phyloP scores from a whole-genome alignment of 1,140 invertebrate species.

The Drosophila truncata region DNA sequence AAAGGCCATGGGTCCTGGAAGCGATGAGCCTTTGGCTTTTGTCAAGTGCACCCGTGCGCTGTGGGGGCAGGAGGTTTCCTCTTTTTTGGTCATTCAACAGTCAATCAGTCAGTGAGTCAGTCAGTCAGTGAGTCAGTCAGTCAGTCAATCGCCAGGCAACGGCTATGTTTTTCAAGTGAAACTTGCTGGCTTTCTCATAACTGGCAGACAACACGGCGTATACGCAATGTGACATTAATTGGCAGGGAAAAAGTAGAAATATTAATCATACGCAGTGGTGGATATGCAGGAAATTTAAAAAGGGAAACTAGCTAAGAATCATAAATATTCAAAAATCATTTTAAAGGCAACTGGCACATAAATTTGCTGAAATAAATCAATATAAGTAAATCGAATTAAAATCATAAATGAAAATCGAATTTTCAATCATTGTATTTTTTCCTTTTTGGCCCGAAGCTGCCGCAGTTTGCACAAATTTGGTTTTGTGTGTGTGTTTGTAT shows the following conservation, averaged over 20 bases:
- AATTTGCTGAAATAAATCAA: constrained; percentile 51
- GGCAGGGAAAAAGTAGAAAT: neutral
- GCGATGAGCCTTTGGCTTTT: constrained; percentile 6
- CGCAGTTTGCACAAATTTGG: neutral
- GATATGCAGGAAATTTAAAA: neutral
- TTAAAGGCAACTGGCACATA: constrained; percentile 8
- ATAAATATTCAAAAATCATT: neutral
- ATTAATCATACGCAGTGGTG: constrained; percentile 36
- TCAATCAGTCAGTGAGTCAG: neutral
- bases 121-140: neutral
- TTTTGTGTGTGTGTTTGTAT: constrained; percentile 3
- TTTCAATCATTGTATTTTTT: constrained; percentile 39
- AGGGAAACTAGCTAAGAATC: fast-evolving
- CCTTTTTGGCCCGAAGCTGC: neutral
- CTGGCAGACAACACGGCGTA: neutral
- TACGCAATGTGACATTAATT: constrained; percentile 7
- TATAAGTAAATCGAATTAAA: constrained; percentile 51
- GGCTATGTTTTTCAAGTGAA: neutral
- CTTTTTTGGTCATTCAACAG: neutral
- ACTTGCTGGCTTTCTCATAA: neutral
- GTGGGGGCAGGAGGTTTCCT: neutral
- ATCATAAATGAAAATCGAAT: constrained; percentile 57
- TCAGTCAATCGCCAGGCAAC: constrained; percentile 6
- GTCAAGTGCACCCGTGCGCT: constrained; percentile 4
- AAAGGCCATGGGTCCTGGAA: neutral